Evolutionary conservation across 2,113 vertebrate species (phyloP).

Genomic region (Haemorhous mexicanus): DNA sequence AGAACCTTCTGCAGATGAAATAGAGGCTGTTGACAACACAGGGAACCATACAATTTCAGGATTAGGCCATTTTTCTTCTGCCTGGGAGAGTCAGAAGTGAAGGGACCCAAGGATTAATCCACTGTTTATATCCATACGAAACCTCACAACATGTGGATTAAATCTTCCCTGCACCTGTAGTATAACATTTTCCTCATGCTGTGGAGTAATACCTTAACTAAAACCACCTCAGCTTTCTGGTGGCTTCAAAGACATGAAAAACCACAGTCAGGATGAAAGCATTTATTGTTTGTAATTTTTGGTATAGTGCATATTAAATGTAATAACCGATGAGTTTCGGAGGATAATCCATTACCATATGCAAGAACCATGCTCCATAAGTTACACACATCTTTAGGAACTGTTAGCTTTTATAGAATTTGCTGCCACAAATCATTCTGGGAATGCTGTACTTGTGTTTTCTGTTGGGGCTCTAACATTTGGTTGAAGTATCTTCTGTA

Average conservation of each 20-base stretch:
- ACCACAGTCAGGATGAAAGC: conserved; percentile 33
- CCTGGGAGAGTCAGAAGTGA: conserved; percentile 11
- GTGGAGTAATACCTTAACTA: conserved; percentile 42
- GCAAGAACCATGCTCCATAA: conserved; percentile 35
- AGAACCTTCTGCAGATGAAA: conserved; percentile 11
- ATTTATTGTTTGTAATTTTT: conserved; percentile 65
- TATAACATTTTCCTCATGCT: conserved; percentile 56
- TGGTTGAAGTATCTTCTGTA: conserved; percentile 25
- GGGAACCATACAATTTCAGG: not conserved
- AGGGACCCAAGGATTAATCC: conserved; percentile 19
- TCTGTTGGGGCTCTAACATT: conserved; percentile 16
- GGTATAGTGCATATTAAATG: conserved; percentile 41
- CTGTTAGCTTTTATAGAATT: conserved; percentile 57
- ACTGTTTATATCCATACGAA: conserved; percentile 30
- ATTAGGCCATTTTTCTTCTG: conserved; percentile 26
- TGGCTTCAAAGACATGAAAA: conserved; percentile 60
- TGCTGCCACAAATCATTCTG: conserved; percentile 24
- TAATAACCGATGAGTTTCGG: conserved; percentile 64
- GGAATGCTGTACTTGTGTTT: not conserved
- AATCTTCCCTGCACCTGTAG: conserved; percentile 63
- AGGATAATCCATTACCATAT: conserved; percentile 33
- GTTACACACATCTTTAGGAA: conserved; percentile 5
- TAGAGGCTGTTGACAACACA: not conserved
- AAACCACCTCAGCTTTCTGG: conserved; percentile 38
- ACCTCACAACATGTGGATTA: conserved; percentile 53